A percentile compares a stretch with the other conserved stretches of the same genome.
Conservation (phyloP, 2,113 vertebrate species). For the Cyanoramphus novaezelandiae region DNA sequence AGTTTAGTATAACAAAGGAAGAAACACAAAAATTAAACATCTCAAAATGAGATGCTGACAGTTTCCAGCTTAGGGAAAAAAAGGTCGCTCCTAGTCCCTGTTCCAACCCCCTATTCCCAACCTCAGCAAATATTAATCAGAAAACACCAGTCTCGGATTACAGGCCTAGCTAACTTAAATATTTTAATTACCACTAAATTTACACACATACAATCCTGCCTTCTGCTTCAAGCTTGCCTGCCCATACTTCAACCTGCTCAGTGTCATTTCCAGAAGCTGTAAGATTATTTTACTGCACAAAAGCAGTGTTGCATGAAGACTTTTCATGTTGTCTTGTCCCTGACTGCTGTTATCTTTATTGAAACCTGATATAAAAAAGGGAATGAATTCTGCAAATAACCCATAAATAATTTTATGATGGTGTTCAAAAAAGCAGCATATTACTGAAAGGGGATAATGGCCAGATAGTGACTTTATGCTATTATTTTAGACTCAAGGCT, state of each 20-base stretch:
- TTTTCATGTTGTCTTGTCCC: slow-evolving; percentile 1
- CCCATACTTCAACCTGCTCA: neutral
- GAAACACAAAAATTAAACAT: neutral
- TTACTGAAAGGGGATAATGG: neutral
- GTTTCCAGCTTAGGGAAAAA: neutral
- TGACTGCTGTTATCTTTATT: neutral
- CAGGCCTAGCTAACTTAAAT: neutral
- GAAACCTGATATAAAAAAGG: neutral
- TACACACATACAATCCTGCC: neutral
- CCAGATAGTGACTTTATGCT: neutral
- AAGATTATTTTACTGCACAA: slow-evolving; percentile 6
- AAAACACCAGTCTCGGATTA: neutral
- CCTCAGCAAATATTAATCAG: neutral
- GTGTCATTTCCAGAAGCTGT: neutral
- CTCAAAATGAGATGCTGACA: neutral
- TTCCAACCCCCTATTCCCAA: neutral
- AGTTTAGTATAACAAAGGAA: neutral
- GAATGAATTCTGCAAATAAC: slow-evolving; percentile 18
- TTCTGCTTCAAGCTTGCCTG: neutral
- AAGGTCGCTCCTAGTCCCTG: neutral
- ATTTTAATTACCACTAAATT: neutral
- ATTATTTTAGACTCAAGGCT: neutral
- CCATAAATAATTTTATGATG: slow-evolving; percentile 2
- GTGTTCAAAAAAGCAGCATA: neutral
- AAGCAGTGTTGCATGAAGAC: neutral